Conservation (phyloP, 2,888 invertebrate genomes). For the Pasiphila rectangulata region DNA sequence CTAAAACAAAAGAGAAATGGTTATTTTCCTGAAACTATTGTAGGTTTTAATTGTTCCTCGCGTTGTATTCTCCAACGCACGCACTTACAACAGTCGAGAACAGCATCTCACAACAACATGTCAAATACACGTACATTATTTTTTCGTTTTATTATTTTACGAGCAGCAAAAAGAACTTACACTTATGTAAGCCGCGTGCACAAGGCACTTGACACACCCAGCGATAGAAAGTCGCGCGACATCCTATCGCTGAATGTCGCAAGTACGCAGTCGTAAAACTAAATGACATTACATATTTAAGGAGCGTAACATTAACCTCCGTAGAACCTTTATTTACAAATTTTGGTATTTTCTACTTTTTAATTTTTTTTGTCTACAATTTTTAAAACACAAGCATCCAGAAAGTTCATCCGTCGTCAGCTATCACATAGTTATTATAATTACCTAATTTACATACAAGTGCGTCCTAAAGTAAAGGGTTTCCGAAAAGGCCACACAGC, state of each 20-base stretch:
- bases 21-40: too few relatives aligned
- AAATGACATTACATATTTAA: constrained; percentile 22
- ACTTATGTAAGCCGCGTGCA: constrained; percentile 24
- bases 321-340: constrained; percentile 28
- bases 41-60: too few relatives aligned
- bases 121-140: constrained; percentile 7
- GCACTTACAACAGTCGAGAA: constrained; percentile 1
- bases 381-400: constrained; percentile 26
- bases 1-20: too few relatives aligned
- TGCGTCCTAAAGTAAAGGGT: constrained; percentile 22
- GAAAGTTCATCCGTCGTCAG: constrained; percentile 25
- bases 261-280: constrained; percentile 10
- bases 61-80: too few relatives aligned
- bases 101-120: too few relatives aligned
- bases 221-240: neutral
- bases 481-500: constrained; percentile 9
- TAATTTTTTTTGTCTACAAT: constrained; percentile 20
- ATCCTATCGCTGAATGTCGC: neutral
- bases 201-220: constrained; percentile 9
- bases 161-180: constrained; percentile 19
- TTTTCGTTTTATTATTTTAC: constrained; percentile 11
- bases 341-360: constrained; percentile 26
- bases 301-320: constrained; percentile 25
- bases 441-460: constrained; percentile 30
- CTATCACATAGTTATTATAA: constrained; percentile 27